Percentiles rank a stretch among this genome's conserved stretches.
These are phyloP conservation scores for Athalia circularis DNA, from an alignment of 2,888 invertebrate genomes.

Conservation along the genomic window DNA sequence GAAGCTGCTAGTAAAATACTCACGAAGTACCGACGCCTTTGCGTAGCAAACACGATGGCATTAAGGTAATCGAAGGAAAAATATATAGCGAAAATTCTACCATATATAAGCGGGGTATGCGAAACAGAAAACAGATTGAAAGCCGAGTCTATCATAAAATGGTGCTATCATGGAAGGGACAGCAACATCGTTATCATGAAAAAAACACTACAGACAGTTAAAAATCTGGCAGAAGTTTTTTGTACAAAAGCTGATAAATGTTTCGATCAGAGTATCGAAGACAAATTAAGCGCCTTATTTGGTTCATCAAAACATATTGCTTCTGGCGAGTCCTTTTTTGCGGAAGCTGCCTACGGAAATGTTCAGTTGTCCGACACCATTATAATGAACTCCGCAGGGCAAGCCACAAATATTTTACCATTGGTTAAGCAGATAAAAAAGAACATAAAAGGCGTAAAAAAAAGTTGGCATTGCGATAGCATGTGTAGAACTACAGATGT, in stretches of 20 bases:
- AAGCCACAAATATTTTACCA: neutral
- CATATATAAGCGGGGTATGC: neutral
- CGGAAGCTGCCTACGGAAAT: conserved; percentile 48
- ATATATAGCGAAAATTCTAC: neutral
- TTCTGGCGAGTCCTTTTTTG: conserved; percentile 48
- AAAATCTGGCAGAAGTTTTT: neutral
- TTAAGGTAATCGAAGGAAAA: neutral
- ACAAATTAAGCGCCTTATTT: conserved; percentile 38
- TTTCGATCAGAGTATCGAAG: neutral
- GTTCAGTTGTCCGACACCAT: neutral
- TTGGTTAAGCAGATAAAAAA: neutral
- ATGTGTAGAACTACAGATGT: neutral
- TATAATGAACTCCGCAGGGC: neutral
- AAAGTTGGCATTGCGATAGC: neutral
- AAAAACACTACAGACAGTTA: conserved; percentile 6
- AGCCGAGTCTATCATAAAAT: conserved; percentile 26
- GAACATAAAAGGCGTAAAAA: neutral
- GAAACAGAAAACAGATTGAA: conserved; percentile 7
- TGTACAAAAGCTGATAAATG: neutral
- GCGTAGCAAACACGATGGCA: neutral
- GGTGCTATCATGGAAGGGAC: conserved; percentile 16
- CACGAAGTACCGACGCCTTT: neutral
- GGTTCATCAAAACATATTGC: conserved; percentile 46
- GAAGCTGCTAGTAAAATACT: neutral
- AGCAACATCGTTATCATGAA: neutral